Percentiles rank a stretch among this genome's conserved stretches.
Evolutionary conservation across 2,888 invertebrate species (phyloP).

Genomic region (Nipponacmea schrenckii): DNA sequence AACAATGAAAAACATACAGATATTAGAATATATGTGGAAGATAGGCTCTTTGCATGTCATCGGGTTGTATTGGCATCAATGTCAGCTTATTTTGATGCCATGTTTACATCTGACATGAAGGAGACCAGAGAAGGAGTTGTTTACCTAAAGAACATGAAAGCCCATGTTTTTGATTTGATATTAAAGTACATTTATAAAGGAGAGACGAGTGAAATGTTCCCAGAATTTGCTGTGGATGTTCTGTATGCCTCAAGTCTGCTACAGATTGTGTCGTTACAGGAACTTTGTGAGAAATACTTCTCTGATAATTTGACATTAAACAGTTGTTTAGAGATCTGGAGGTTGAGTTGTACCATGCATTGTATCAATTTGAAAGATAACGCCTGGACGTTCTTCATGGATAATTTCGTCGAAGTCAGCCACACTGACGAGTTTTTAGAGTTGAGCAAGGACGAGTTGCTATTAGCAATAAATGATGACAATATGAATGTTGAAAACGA

Average conservation of each 20-base stretch:
- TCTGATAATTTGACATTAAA: constrained; percentile 77
- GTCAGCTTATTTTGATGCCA: constrained; percentile 57
- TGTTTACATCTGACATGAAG: constrained; percentile 58
- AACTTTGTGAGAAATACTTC: constrained; percentile 83
- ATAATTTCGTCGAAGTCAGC: constrained; percentile 50
- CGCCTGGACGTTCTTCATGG: constrained; percentile 68
- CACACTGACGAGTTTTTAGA: constrained; percentile 64
- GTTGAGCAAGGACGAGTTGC: constrained; percentile 67
- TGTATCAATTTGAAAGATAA: constrained; percentile 69
- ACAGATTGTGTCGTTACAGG: constrained; percentile 82
- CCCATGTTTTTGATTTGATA: constrained; percentile 80
- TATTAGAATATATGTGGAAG: constrained; percentile 52
- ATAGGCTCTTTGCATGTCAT: constrained; percentile 52
- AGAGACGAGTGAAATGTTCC: constrained; percentile 74
- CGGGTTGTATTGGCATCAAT: constrained; percentile 55
- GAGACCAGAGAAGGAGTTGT: constrained; percentile 53
- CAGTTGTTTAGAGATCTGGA: constrained; percentile 71
- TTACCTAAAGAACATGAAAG: constrained; percentile 71
- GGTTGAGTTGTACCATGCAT: constrained; percentile 70
- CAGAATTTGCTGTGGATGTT: constrained; percentile 79
- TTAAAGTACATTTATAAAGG: constrained; percentile 87
- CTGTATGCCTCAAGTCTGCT: constrained; percentile 87
- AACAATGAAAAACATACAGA: constrained; percentile 46
- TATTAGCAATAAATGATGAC: constrained; percentile 70
- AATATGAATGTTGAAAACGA: constrained; percentile 69